A percentile compares a stretch with the other conserved stretches of the same genome.
Conservation (phyloP, 2,888 invertebrate species). For the Entomobrya proxima region DNA sequence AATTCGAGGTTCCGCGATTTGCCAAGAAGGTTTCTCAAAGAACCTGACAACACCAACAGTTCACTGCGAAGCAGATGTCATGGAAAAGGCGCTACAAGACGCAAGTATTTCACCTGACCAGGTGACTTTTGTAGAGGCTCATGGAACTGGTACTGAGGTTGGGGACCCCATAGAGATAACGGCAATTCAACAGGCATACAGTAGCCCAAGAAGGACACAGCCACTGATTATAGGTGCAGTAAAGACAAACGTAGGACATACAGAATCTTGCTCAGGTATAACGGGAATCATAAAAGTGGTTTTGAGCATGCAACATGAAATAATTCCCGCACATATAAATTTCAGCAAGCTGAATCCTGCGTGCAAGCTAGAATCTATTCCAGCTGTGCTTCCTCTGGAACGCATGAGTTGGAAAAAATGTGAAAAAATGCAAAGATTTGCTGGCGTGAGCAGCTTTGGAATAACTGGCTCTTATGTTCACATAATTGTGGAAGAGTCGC, state of each 20-base stretch:
- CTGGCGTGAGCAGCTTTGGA: conserved; percentile 66
- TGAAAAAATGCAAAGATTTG: background rate
- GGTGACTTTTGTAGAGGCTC: conserved; percentile 82
- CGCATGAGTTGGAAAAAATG: conserved; percentile 32
- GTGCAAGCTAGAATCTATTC: conserved; percentile 56
- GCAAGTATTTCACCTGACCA: conserved; percentile 84
- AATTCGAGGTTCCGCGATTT: background rate
- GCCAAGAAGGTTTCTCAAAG: conserved; percentile 53
- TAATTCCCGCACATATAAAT: conserved; percentile 56
- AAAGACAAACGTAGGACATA: conserved; percentile 65
- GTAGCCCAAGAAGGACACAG: background rate
- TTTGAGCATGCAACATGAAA: conserved; percentile 43
- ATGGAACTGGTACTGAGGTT: conserved; percentile 59
- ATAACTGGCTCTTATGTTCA: no score
- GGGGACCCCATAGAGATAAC: conserved; percentile 60
- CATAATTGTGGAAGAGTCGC: conserved; percentile 53
- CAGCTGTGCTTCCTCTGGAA: conserved; percentile 56
- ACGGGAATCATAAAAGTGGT: conserved; percentile 59
- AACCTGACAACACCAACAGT: conserved; percentile 60
- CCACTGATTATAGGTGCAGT: conserved; percentile 60
- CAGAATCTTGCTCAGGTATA: conserved; percentile 42
- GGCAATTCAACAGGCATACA: conserved; percentile 27
- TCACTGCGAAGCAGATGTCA: conserved; percentile 43
- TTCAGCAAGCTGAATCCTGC: conserved; percentile 45
- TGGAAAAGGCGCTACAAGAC: conserved; percentile 77